Evolutionary conservation across 1,140 invertebrate species (phyloP).

Genomic region (Procambarus virginalis): DNA sequence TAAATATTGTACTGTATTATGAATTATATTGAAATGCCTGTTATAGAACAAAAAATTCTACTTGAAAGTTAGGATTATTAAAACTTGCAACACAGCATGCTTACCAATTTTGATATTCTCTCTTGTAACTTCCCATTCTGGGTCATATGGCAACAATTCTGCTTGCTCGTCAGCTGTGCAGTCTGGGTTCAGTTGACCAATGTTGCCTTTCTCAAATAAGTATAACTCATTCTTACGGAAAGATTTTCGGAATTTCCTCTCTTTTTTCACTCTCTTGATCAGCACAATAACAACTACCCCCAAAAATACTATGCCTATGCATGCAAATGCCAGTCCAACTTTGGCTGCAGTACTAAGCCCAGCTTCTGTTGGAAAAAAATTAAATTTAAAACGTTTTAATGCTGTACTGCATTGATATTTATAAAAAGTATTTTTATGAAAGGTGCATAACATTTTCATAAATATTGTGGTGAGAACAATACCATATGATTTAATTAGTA

Average conservation of each 20-base stretch:
- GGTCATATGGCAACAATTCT: slow-evolving; percentile 91
- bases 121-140: slow-evolving; percentile 71
- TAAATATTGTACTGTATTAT: no score
- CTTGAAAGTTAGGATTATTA: no score
- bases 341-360: slow-evolving; percentile 17
- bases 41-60: no score
- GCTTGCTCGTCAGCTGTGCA: slow-evolving; percentile 93
- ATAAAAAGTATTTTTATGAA: background rate
- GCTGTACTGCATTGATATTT: background rate
- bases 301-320: background rate
- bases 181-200: slow-evolving; percentile 90
- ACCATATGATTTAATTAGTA: no score
- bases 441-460: no score
- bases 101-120: slow-evolving; percentile 59
- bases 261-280: slow-evolving; percentile 28
- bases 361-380: background rate
- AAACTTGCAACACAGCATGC: background rate
- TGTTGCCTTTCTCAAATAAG: slow-evolving; percentile 85
- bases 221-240: slow-evolving; percentile 64
- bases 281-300: background rate
- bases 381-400: background rate
- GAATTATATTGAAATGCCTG: no score
- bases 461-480: no score
- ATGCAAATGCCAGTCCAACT: background rate
- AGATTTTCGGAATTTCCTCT: slow-evolving; percentile 41